phyloP scores from a whole-genome alignment of 2,888 invertebrate genomes.

The Autographa pulchrina region DNA sequence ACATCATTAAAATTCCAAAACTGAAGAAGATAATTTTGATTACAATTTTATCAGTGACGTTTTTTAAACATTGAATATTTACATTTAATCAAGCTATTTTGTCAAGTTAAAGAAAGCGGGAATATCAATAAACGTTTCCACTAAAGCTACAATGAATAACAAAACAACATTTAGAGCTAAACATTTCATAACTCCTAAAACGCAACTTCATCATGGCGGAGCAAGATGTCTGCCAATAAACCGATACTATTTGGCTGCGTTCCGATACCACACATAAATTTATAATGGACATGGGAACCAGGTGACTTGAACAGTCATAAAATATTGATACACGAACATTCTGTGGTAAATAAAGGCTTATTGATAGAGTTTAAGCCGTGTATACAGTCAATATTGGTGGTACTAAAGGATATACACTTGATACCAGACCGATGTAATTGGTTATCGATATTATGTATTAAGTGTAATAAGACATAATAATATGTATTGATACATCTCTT shows the following conservation, averaged over 20 bases:
- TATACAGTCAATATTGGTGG: constrained; percentile 19
- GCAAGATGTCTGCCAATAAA: constrained; percentile 73
- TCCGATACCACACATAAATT: constrained; percentile 75
- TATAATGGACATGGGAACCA: constrained; percentile 67
- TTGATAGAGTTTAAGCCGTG: constrained; percentile 27
- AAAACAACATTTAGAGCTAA: neutral
- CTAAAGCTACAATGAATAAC: constrained; percentile 1
- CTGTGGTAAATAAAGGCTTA: constrained; percentile 46
- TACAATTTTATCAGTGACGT: no score
- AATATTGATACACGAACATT: constrained; percentile 59
- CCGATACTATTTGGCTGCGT: constrained; percentile 73
- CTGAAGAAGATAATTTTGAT: no score
- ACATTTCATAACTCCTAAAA: constrained; percentile 55
- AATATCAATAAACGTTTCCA: no score
- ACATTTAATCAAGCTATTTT: no score
- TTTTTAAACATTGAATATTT: no score
- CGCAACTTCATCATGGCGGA: constrained; percentile 51
- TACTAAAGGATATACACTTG: constrained; percentile 9
- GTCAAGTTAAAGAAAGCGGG: no score
- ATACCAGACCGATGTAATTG: neutral
- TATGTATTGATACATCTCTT: neutral
- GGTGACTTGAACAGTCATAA: constrained; percentile 70
- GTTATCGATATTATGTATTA: neutral
- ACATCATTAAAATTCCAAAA: no score
- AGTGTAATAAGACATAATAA: neutral